These are phyloP conservation scores for Apoderus coryli DNA, from an alignment of 2,888 invertebrate species.

Conservation along the genomic window DNA sequence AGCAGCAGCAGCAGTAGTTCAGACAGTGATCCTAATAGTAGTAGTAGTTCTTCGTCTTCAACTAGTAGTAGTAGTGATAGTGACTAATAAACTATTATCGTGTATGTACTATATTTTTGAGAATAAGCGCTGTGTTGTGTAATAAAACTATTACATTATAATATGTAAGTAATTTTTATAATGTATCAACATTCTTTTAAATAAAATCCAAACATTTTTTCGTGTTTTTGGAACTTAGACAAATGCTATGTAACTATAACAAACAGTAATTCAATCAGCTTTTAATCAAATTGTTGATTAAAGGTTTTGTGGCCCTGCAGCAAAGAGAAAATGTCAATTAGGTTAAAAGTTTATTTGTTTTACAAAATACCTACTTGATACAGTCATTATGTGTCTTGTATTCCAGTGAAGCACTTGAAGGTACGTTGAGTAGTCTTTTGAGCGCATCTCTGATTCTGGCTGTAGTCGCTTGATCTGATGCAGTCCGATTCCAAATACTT, in stretches of 20 bases:
- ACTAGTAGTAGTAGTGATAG: background rate
- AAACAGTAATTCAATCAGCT: no score
- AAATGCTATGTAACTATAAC: no score
- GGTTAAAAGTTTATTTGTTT: no score
- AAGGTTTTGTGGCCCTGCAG: no score
- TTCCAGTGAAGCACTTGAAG: constrained; percentile 83
- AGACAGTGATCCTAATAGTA: constrained; percentile 11
- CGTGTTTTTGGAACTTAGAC: no score
- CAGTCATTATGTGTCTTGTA: constrained; percentile 78
- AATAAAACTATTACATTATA: no score
- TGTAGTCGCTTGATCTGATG: constrained; percentile 77
- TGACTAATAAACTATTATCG: no score
- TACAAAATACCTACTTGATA: constrained; percentile 65
- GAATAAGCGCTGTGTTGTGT: no score
- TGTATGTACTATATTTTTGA: no score
- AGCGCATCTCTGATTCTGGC: constrained; percentile 88
- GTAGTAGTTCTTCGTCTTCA: background rate
- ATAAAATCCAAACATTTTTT: no score
- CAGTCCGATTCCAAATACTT: constrained; percentile 94
- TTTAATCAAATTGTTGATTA: background rate
- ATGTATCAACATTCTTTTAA: no score
- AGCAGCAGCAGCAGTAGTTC: constrained; percentile 16
- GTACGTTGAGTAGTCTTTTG: constrained; percentile 88
- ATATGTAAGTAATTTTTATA: no score
- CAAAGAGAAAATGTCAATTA: constrained; percentile 3